Conservation (phyloP, 1,140 invertebrate genomes). For the Drosophila biarmipes region DNA sequence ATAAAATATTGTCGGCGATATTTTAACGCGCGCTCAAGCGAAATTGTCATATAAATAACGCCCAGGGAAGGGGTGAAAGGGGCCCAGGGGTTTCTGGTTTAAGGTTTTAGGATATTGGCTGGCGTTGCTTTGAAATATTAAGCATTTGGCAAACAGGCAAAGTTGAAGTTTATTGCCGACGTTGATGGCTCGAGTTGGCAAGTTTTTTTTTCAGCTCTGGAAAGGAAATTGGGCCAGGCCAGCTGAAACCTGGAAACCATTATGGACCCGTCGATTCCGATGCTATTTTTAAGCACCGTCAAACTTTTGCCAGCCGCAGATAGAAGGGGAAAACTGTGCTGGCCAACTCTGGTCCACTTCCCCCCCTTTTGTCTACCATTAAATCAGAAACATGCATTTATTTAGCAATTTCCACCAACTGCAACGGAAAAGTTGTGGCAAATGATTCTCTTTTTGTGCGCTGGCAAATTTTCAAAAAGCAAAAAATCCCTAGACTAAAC, state of each 20-base stretch:
- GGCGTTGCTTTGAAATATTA: slow-evolving; percentile 78
- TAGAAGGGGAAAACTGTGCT: slow-evolving; percentile 43
- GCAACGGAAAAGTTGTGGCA: slow-evolving; percentile 41
- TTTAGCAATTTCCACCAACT: slow-evolving; percentile 74
- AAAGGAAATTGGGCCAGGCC: slow-evolving; percentile 27
- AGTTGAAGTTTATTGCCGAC: slow-evolving; percentile 73
- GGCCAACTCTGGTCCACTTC: slow-evolving; percentile 18
- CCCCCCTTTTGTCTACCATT: slow-evolving; percentile 30
- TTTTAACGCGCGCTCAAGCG: slow-evolving; percentile 79
- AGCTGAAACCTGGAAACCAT: slow-evolving; percentile 45
- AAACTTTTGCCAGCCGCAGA: slow-evolving; percentile 37
- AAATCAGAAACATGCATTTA: slow-evolving; percentile 82
- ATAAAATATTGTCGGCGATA: slow-evolving; percentile 82
- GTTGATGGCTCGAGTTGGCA: slow-evolving; percentile 33
- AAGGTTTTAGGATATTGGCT: slow-evolving; percentile 50
- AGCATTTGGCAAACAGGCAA: slow-evolving; percentile 72
- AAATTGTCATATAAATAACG: slow-evolving; percentile 84
- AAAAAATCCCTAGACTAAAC: slow-evolving; percentile 46
- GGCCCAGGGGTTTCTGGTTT: slow-evolving; percentile 8
- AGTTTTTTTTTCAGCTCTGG: slow-evolving; percentile 18
- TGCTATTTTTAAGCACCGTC: slow-evolving; percentile 42
- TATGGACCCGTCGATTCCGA: slow-evolving; percentile 31
- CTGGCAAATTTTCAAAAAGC: slow-evolving; percentile 72
- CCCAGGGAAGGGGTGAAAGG: slow-evolving; percentile 9
- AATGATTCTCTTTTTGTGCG: slow-evolving; percentile 40